Evolutionary conservation across 2,113 vertebrate species (phyloP), one percentile per base, ranked within the genome.

Genomic region (Hippoglossus stenolepis): DNA sequence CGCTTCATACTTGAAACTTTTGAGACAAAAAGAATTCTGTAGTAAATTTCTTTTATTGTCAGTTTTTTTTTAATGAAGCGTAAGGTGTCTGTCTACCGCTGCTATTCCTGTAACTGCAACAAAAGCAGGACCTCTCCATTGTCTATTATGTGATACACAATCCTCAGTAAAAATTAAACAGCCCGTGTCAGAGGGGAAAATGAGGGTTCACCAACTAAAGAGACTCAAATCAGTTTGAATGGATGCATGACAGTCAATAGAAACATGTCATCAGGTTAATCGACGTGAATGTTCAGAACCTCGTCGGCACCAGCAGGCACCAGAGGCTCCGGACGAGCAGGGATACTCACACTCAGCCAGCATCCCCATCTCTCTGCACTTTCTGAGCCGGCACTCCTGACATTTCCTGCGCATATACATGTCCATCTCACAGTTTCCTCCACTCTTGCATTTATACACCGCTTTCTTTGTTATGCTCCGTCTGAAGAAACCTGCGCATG

Each of bases 381-480:
- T 99, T 87, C 96, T 94, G 17, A 99, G 95, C 17, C 98, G 96
- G 17, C 98, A 99, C 70, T 99, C 97, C 77, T 99, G 98, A 83
- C 98, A 99, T 80, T 99, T 99, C 64, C 98, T 96, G 54, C 98
- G 95, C 98, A 99, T 99, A 84, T 99, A 99, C 98, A 99, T 99
- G 85, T 99, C 98, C 98, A 99, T 99, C 93, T 99, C 98, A 4
- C 98, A 99, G 94, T 95, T 97, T 65, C 98, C 97, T 20, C 97
- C 98, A 0, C 94, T 99, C 92, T 99, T 99, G 90, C 98, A 99
- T 85, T 97, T 98, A 93, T 99, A 99, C 64, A 97, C 95, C 0
- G 98, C 98, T 0, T 98, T 99, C 93, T 99, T 99, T n/a, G 98
- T 99, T 73, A 99, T 98, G 85, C 98, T 99, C 84, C 98, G 95